Base-by-base conservation (phyloP, 1,140 invertebrate species). In the Polypedilum vanderplanki region DNA sequence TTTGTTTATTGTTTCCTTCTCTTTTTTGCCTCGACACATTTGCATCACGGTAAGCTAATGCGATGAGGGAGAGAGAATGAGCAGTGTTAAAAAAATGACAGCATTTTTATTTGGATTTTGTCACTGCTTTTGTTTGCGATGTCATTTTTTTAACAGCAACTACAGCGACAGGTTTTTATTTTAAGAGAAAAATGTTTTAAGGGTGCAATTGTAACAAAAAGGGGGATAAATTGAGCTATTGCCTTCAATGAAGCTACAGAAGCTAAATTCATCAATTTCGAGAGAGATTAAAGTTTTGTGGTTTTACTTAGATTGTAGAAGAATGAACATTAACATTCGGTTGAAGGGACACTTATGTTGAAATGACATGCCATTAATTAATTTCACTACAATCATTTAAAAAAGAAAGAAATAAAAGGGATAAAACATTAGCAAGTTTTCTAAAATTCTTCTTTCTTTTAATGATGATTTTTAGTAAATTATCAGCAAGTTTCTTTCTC, bases 1-100 rank as follows among this genome's bases (percentile, higher is more conserved):
- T 67, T 70, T 70, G 65, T 70, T 70, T 70, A 70, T 70, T 70
- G 65, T 22, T 70, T 70, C 18, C 17, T 20, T 70, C 17, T 10
- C 65, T 18, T 10, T 20, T 70, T 20, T 20, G 17, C 9, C 65
- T 70, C 20, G 65, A 22, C 20, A 18, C 65, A 20, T 70, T 70
- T 22, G 65, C 17, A 22, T 70, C 65, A 22, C 10, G 8, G n/a
- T n/a, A n/a, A n/a, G 20, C 18, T 57, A 57, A 57, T 57, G 46
- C n/a, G n/a, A 57, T 57, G n/a, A 57, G n/a, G 46, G n/a, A 57
- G 12, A 57, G n/a, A 57, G 46, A n/a, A 12, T 57, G 46, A 57
- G 12, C 3, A 57, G 46, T n/a, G 46, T n/a, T n/a, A 57, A 57
- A 57, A 22, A 22, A 70, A 70, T 70, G 65, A 70, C 65, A 22